Evolutionary conservation across 2,113 vertebrate genomes (phyloP), one percentile per base, ranked within the genome.

Genomic region (Menidia beryllina): DNA sequence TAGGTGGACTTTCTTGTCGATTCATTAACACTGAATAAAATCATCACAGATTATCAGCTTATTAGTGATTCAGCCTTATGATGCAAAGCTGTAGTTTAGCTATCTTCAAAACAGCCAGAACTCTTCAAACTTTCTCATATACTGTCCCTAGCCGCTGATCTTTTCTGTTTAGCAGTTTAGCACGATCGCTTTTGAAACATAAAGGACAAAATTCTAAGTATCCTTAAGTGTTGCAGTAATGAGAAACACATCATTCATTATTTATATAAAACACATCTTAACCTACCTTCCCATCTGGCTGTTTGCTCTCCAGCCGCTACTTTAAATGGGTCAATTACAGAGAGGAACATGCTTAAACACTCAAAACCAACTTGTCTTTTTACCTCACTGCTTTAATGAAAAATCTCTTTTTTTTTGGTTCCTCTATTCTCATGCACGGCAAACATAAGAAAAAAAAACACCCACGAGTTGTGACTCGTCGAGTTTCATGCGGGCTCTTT

Each of bases 131-230:
- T 26, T 48, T 0, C 0, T 76, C 21, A 53, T 19, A 14, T 38
- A 41, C 34, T 3, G 14, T 23, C 34, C n/a, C n/a, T 15, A 15
- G n/a, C 10, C 17, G 17, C 39, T 41, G 39, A 41, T 15, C 13
- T 34, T 73, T 73, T 74, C 61, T 9, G 65, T 65, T 76, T 57
- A 43, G 56, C 59, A 38, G 65, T 65, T 76, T 57, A 43, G 56
- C 59, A 38, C 24, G 13, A 51, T 56, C 34, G 68, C 20, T 39
- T 52, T 25, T 68, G 64, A 65, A 72, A 73, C 61, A 78, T 24
- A 55, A n/a, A n/a, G n/a, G n/a, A 63, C 3, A 61, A 24, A 72
- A 34, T 48, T 70, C 20, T 38, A 60, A 13, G 17, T 51, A 15
- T 45, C 79, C 70, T 50, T 17, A 79, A 62, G 57, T 11, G 2